phyloP scores from a whole-genome alignment of 2,888 invertebrate species.

The Sepiola atlantica region DNA sequence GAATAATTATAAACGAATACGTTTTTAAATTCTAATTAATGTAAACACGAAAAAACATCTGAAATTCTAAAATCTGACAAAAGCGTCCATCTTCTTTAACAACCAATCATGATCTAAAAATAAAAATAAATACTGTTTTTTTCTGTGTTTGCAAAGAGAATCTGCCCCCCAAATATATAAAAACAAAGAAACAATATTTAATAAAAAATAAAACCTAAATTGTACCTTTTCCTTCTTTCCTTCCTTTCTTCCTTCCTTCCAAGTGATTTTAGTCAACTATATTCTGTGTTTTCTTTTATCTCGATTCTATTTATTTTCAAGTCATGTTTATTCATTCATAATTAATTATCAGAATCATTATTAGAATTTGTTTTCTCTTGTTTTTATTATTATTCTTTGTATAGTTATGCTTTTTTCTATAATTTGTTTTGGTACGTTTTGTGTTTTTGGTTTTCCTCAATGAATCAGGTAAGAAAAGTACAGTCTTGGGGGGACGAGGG shows the following conservation, averaged over 20 bases:
- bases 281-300: neutral
- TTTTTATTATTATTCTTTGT: neutral
- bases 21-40: too few species aligned
- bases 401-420: neutral
- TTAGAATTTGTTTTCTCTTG: neutral
- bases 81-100: neutral
- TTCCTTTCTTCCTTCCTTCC: neutral
- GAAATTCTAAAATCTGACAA: neutral
- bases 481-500: too few species aligned
- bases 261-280: neutral
- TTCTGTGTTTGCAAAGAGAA: neutral
- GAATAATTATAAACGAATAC: too few species aligned
- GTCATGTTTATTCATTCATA: neutral
- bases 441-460: neutral
- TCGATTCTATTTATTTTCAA: neutral
- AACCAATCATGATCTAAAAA: neutral
- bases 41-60: neutral
- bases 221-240: neutral
- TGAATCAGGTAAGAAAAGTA: conserved; percentile 9
- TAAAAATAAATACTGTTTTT: neutral
- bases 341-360: neutral
- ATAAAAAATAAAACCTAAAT: neutral
- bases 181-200: neutral
- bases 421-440: neutral
- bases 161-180: neutral